Evolutionary conservation across 2,113 vertebrate species (phyloP), one percentile per base, ranked within the genome.

Genomic region (Urocolius indicus): DNA sequence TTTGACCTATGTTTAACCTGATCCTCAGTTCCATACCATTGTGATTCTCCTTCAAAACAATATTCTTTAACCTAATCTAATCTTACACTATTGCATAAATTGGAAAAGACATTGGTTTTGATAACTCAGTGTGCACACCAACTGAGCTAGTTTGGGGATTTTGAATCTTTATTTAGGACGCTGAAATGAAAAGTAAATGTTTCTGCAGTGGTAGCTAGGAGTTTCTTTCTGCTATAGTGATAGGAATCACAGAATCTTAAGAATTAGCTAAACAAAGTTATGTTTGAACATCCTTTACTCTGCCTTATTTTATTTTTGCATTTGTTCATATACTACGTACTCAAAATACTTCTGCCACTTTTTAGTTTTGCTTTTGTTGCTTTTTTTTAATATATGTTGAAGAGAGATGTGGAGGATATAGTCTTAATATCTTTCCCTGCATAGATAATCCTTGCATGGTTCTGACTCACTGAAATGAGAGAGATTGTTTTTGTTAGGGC

Each of bases 361-460:
- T 49, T 55, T 17, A 74, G 15, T 30, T 51, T 63, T 59, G 9
- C 1, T 14, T 6, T 45, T 13, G 54, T 16, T 46, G n/a, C 4
- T 26, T 49, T 65, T 21, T 8, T 14, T 8, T 23, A 51, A 30
- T 62, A 49, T 52, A 18, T 71, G 34, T 14, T 82, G 74, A 61
- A 32, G 11, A 71, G 84, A 49, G 19, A 5, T 14, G 19, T 58
- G 38, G 10, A 29, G 11, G 2, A 30, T 16, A 7, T 13, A 9
- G 17, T 74, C 43, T 21, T 58, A 9, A 27, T 74, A 3, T 30
- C 32, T 77, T 81, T 58, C 41, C n/a, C 43, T 89, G 11, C 21
- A 13, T 5, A 61, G 21, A 12, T 26, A 41, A 29, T 71, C 38
- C n/a, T 14, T 49, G 23, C 0, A 0, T 66, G 41, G 18, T 69